Evolutionary conservation across 2,113 vertebrate species (phyloP), one percentile per base, ranked within the genome.

Genomic region (Lutjanus erythropterus): DNA sequence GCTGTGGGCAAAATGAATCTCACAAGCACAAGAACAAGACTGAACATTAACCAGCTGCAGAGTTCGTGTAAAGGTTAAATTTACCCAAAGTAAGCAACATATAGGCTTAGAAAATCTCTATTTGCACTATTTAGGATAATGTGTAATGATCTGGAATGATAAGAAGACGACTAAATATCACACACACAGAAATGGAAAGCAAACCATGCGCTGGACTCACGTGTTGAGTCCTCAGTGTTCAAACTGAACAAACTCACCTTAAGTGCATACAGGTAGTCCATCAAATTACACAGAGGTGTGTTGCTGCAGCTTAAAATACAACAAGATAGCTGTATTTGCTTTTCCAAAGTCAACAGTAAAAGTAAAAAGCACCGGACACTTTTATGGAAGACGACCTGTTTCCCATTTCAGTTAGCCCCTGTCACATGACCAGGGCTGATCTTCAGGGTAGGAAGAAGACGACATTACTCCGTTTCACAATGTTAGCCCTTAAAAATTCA

Each of bases 221-320:
- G 3, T 25, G 35, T 66, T 16, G 19, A 78, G 49, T 47, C 25
- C 11, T 75, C 68, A 14, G 9, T 19, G 59, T n/a, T 49, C 3
- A 1, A 81, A 69, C 42, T 29, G 11, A 19, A 62, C 75, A 85
- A 75, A 91, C 93, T 94, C 87, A 94, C 94, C 92, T 91, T 84
- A 27, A 55, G 52, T 1, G 27, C 47, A 62, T 83, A 90, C 35
- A 93, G 87, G 80, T 79, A 94, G 53, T 94, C 93, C 93, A 94
- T 94, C 52, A 69, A 79, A 52, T 19, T 19, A 68, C 42, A 74
- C 41, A 56, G 65, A 35, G 15, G n/a, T 46, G 37, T n/a, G 35
- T 33, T 27, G 42, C 19, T 31, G 61, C 7, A 2, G 33, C 21
- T 0, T 68, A 10, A 53, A 46, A 75, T 15, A 33, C 44, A 29